Conservation (phyloP, 1,140 invertebrate genomes). For the Drosophila bocki region DNA sequence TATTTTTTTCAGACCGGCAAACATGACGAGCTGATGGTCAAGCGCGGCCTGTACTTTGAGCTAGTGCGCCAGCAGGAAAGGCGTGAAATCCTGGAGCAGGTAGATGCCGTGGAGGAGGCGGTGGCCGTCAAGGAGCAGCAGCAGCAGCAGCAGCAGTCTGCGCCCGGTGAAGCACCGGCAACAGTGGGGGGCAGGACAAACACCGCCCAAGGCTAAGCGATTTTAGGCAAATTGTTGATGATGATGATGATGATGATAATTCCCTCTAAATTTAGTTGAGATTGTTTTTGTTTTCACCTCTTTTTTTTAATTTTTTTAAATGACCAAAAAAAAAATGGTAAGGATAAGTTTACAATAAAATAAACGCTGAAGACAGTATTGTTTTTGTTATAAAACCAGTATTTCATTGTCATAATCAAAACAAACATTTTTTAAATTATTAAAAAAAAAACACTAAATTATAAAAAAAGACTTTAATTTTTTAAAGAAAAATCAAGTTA, state of each 20-base stretch:
- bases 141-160: neutral
- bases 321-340: conserved; percentile 40
- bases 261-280: conserved; percentile 59
- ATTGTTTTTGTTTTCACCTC: conserved; percentile 38
- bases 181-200: conserved; percentile 9
- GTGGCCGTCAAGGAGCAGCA: conserved; percentile 6
- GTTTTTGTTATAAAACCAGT: conserved; percentile 66
- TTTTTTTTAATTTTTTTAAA: conserved; percentile 31
- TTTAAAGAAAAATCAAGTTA: too few species aligned
- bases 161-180: neutral
- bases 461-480: too few species aligned
- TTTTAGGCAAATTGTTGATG: conserved; percentile 29
- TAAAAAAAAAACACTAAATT: too few species aligned
- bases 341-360: conserved; percentile 49
- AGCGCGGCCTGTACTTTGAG: conserved; percentile 90
- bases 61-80: conserved; percentile 85
- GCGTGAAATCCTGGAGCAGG: conserved; percentile 73
- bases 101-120: conserved; percentile 54
- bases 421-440: neutral
- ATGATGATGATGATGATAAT: conserved; percentile 33
- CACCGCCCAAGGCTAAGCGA: conserved; percentile 20
- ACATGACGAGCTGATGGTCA: conserved; percentile 91
- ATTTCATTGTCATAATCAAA: conserved; percentile 24
- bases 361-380: conserved; percentile 58
- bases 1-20: conserved; percentile 88